Evolutionary conservation across 2,797 vertebrate species (phyloP).

Genomic region (Scarus forsteni): DNA sequence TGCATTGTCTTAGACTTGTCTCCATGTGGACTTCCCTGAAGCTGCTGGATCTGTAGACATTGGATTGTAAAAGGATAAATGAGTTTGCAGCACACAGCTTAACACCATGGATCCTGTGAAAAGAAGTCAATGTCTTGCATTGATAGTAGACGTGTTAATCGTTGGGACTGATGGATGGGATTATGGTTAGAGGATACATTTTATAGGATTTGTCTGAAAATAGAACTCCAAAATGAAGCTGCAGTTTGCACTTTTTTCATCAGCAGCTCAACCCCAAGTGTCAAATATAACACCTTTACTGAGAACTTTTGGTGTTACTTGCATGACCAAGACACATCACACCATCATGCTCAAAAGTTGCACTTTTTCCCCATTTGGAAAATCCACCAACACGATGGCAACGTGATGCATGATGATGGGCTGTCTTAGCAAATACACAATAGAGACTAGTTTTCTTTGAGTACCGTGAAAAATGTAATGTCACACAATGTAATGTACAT

Average conservation of each 20-base stretch:
- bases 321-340: not conserved
- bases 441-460: not conserved
- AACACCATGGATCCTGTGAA: not conserved
- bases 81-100: not conserved
- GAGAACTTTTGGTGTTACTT: constrained; percentile 9
- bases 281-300: constrained; percentile 8
- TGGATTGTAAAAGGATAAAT: too few species aligned
- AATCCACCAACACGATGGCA: constrained; percentile 7
- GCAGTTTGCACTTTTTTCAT: constrained; percentile 5
- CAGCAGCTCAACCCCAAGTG: not conserved
- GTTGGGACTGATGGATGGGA: too few species aligned
- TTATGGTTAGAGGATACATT: not conserved
- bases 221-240: not conserved
- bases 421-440: not conserved
- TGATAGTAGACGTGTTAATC: not conserved
- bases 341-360: not conserved
- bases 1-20: too few species aligned
- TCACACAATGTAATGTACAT: not conserved
- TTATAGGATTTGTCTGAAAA: not conserved
- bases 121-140: not conserved
- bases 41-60: too few species aligned
- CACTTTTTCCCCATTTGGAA: constrained; percentile 10
- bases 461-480: not conserved
- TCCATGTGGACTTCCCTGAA: too few species aligned
- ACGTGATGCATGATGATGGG: not conserved